phyloP scores from a whole-genome alignment of 1,140 invertebrate species.

The Saccostrea glomerata region DNA sequence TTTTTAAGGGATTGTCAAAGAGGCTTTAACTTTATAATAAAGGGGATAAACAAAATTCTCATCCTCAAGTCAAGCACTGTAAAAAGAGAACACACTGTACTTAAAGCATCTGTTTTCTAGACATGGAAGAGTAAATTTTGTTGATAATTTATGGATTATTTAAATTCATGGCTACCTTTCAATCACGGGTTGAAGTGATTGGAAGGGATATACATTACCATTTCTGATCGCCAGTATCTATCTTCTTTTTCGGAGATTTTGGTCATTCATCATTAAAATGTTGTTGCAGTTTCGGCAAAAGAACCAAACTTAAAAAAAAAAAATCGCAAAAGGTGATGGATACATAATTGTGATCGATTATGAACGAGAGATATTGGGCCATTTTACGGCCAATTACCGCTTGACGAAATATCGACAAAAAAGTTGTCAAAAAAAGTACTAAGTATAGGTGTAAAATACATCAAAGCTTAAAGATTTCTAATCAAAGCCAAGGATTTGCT shows the following conservation, averaged over 20 bases:
- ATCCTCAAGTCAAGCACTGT: neutral
- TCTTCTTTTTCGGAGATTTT: slow-evolving; percentile 22
- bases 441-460: slow-evolving; percentile 15
- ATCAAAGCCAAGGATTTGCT: neutral
- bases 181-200: slow-evolving; percentile 20
- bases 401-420: slow-evolving; percentile 31
- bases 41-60: neutral
- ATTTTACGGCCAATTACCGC: slow-evolving; percentile 35
- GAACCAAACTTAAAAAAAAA: neutral
- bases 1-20: neutral
- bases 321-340: slow-evolving; percentile 13
- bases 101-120: neutral
- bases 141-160: slow-evolving; percentile 37
- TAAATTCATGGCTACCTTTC: slow-evolving; percentile 33
- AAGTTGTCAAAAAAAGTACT: slow-evolving; percentile 33
- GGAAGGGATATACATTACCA: slow-evolving; percentile 26
- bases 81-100: neutral
- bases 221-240: slow-evolving; percentile 37
- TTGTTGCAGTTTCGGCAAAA: slow-evolving; percentile 20
- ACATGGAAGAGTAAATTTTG: slow-evolving; percentile 19
- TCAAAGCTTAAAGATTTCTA: slow-evolving; percentile 7
- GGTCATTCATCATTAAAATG: slow-evolving; percentile 23
- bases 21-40: neutral
- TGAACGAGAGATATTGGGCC: slow-evolving; percentile 33
- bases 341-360: slow-evolving; percentile 37